phyloP scores from a whole-genome alignment of 1,140 invertebrate genomes.

The Camponotus pennsylvanicus region DNA sequence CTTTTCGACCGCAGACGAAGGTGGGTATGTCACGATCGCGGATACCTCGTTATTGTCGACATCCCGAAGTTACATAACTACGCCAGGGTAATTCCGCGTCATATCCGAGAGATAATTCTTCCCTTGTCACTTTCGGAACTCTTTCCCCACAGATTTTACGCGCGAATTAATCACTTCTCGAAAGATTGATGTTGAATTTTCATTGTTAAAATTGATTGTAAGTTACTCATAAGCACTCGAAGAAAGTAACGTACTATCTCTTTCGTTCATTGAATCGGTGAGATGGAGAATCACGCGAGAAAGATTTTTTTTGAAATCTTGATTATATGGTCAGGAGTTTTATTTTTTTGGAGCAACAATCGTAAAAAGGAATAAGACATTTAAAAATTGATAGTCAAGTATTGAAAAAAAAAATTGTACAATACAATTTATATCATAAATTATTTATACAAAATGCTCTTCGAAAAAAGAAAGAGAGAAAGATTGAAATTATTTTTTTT shows the following conservation, averaged over 20 bases:
- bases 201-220: neutral
- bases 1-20: constrained; percentile 42
- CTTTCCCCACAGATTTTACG: neutral
- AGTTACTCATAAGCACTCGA: neutral
- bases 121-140: neutral
- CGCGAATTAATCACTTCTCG: neutral
- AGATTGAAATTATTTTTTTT: neutral
- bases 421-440: too few species aligned
- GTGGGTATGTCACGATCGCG: constrained; percentile 34
- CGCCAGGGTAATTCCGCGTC: constrained; percentile 20
- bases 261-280: too few species aligned
- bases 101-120: neutral
- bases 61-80: constrained; percentile 12
- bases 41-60: constrained; percentile 39
- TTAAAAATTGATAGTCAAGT: too few species aligned
- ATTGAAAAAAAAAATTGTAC: neutral
- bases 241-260: too few species aligned
- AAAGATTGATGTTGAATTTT: constrained; percentile 7
- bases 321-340: too few species aligned
- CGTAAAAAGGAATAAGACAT: too few species aligned
- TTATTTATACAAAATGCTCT: too few species aligned
- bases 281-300: too few species aligned
- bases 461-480: too few species aligned
- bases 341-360: too few species aligned
- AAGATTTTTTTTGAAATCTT: too few species aligned